phyloP scores from a whole-genome alignment of 2,888 invertebrate genomes.

The Thymelicus sylvestris region DNA sequence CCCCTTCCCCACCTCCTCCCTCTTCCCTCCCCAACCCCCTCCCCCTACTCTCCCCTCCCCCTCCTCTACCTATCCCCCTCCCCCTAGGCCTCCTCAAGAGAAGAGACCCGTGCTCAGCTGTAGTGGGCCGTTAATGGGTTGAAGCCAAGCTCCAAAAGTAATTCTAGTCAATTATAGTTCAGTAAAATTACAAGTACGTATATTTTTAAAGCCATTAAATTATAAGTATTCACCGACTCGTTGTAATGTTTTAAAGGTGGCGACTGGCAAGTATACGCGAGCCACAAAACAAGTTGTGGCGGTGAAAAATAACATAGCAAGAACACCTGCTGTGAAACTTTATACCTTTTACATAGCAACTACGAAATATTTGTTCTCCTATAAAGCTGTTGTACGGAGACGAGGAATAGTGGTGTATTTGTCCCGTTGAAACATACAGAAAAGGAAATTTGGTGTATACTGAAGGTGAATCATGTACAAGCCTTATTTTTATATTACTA shows the following conservation, averaged over 20 bases:
- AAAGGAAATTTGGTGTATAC: not conserved
- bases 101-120: too few relatives aligned
- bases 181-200: too few relatives aligned
- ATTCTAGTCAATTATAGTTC: too few relatives aligned
- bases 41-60: too few relatives aligned
- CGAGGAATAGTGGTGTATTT: not conserved
- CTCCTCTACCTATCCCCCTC: too few relatives aligned
- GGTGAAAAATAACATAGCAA: conserved; percentile 16
- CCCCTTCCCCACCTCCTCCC: too few relatives aligned
- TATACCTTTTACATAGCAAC: conserved; percentile 17
- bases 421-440: not conserved
- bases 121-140: too few relatives aligned
- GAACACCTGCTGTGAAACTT: conserved; percentile 14
- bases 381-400: conserved; percentile 5
- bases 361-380: conserved; percentile 9
- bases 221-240: conserved; percentile 2
- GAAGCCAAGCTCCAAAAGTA: too few relatives aligned
- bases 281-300: conserved; percentile 1
- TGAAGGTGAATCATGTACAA: too few relatives aligned
- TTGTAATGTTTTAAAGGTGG: not conserved
- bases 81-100: too few relatives aligned
- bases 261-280: not conserved
- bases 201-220: not conserved
- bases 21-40: too few relatives aligned
- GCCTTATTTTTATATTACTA: too few relatives aligned